Conservation (phyloP, 1,140 invertebrate genomes). For the Mamestra configurata region DNA sequence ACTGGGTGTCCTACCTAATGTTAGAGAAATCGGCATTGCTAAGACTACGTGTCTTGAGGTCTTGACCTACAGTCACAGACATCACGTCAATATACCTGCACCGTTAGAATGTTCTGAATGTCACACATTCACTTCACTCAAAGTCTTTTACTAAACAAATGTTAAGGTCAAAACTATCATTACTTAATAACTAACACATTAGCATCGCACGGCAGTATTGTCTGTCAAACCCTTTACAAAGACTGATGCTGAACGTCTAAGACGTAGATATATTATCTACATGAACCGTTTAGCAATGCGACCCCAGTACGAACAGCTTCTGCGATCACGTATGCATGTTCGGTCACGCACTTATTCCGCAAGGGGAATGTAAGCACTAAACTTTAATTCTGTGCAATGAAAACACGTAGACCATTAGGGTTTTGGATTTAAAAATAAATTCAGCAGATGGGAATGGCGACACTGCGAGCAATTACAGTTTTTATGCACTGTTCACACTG, state of each 20-base stretch:
- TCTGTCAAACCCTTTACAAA: background rate
- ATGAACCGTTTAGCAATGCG: background rate
- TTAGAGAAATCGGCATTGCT: background rate
- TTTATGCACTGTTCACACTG: background rate
- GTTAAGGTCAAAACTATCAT: slow-evolving; percentile 9
- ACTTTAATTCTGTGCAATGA: background rate
- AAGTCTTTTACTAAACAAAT: background rate
- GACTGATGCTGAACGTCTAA: background rate
- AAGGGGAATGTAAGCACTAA: slow-evolving; percentile 17
- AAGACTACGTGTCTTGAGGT: background rate
- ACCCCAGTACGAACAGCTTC: background rate
- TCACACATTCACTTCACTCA: background rate
- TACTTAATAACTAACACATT: slow-evolving; percentile 4
- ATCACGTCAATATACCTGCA: background rate
- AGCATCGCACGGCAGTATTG: background rate
- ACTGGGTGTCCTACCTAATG: no score
- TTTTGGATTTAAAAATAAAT: background rate
- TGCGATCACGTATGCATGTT: background rate
- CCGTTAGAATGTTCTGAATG: background rate
- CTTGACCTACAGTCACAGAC: background rate
- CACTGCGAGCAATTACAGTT: slow-evolving; percentile 7
- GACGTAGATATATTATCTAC: slow-evolving; percentile 4
- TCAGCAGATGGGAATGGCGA: background rate
- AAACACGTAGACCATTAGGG: slow-evolving; percentile 1
- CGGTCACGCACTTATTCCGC: background rate